These are phyloP conservation scores for Coendou prehensilis DNA, from an alignment of 2,797 vertebrate species.

Conservation along the genomic window DNA sequence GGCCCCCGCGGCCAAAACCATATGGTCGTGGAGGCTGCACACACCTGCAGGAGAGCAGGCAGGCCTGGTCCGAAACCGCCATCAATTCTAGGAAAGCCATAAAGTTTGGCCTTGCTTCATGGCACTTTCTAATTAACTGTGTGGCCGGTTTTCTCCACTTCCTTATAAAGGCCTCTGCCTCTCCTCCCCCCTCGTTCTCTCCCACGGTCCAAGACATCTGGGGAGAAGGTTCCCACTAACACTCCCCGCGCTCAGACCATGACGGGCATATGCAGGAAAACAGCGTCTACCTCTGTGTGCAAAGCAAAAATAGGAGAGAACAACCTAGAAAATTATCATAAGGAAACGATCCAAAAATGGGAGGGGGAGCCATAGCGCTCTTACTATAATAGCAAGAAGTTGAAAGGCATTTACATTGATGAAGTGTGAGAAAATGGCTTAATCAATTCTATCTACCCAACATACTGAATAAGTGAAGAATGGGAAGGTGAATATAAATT, in stretches of 20 bases:
- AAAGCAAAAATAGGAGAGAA: neutral
- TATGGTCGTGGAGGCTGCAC: constrained; percentile 72
- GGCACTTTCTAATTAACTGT: constrained; percentile 85
- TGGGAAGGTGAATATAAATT: neutral
- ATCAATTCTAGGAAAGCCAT: constrained; percentile 80
- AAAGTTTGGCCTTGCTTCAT: constrained; percentile 85
- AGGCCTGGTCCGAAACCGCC: constrained; percentile 75
- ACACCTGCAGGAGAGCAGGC: constrained; percentile 84
- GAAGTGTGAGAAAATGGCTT: neutral
- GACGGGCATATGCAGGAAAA: constrained; percentile 32
- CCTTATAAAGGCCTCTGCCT: constrained; percentile 66
- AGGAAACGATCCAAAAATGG: neutral
- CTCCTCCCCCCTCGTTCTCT: neutral
- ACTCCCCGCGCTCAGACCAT: neutral
- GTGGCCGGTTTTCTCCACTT: constrained; percentile 80
- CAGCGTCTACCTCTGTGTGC: neutral
- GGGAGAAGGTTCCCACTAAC: neutral
- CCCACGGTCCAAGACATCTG: neutral
- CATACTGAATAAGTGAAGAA: neutral
- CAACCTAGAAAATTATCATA: neutral
- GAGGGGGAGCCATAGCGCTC: neutral
- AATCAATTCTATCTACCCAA: neutral
- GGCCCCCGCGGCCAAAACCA: constrained; percentile 75
- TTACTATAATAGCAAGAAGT: neutral
- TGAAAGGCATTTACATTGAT: neutral